Percentiles rank a stretch among this genome's conserved stretches.
Evolutionary conservation across 2,113 vertebrate genomes (phyloP).

Genomic region (Cariama cristata): DNA sequence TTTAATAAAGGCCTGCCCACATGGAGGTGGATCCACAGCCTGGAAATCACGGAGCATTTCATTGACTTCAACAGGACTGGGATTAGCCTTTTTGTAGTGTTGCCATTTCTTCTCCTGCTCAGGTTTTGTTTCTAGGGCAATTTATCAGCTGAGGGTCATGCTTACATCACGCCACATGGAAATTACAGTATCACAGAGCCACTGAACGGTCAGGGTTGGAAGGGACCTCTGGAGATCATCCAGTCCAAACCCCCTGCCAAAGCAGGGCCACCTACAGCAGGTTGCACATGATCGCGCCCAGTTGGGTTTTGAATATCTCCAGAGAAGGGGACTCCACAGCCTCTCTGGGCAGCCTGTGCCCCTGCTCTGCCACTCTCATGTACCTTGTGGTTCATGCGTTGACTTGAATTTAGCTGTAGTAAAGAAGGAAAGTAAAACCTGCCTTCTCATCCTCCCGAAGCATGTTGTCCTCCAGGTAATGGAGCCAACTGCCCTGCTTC

Average conservation of each 20-base stretch:
- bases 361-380: no score
- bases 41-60: neutral
- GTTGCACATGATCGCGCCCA: no score
- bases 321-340: no score
- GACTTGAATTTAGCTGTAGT: neutral
- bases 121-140: neutral
- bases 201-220: no score
- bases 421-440: neutral
- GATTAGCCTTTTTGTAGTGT: neutral
- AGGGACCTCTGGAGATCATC: no score
- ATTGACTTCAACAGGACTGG: neutral
- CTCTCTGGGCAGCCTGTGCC: no score
- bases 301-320: no score
- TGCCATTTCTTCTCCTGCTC: neutral
- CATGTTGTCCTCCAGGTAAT: neutral
- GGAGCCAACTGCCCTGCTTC: rapidly evolving
- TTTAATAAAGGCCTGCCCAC: rapidly evolving
- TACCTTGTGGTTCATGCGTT: neutral
- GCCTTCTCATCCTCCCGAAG: neutral
- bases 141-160: neutral
- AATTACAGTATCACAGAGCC: neutral
- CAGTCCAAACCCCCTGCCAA: no score
- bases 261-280: no score
- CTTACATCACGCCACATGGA: neutral
- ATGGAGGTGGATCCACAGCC: neutral